Conservation (phyloP, 2,888 invertebrate species). For the Agrotis clavis region DNA sequence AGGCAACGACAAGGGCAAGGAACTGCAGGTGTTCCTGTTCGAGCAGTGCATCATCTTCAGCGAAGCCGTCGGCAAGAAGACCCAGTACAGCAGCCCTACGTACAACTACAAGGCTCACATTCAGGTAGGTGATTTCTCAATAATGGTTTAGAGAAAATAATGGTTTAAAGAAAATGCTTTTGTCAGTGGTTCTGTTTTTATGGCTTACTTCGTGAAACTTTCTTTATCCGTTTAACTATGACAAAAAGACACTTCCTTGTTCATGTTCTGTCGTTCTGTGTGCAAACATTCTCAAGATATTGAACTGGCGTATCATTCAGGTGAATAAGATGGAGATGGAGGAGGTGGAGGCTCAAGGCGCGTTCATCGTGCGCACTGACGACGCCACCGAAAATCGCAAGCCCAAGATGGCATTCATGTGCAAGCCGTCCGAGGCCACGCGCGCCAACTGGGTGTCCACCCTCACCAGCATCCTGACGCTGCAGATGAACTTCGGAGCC, state of each 20-base stretch:
- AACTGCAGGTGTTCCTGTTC: constrained; percentile 98
- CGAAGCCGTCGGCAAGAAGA: constrained; percentile 97
- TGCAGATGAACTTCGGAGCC: constrained; percentile 98
- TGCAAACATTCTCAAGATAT: not conserved
- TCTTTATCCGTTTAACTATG: not conserved
- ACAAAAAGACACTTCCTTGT: not conserved
- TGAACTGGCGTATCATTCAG: constrained; percentile 87
- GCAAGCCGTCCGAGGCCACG: constrained; percentile 94
- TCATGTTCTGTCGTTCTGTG: not conserved
- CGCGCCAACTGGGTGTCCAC: constrained; percentile 96
- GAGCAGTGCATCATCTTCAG: constrained; percentile 99
- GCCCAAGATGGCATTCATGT: constrained; percentile 94
- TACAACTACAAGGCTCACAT: constrained; percentile 99
- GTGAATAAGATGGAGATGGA: constrained; percentile 98
- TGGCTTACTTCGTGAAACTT: not conserved
- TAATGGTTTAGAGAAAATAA: not conserved
- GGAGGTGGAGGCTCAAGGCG: constrained; percentile 86
- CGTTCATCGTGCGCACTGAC: constrained; percentile 92
- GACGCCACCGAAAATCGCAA: constrained; percentile 92
- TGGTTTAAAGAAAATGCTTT: not conserved
- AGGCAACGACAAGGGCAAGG: constrained; percentile 90
- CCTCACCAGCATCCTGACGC: constrained; percentile 96
- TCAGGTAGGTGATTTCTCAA: constrained; percentile 92
- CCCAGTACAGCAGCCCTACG: constrained; percentile 97
- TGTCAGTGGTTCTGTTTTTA: not conserved